phyloP scores from a whole-genome alignment of 2,113 vertebrate genomes.

The Amblyornis subalaris region DNA sequence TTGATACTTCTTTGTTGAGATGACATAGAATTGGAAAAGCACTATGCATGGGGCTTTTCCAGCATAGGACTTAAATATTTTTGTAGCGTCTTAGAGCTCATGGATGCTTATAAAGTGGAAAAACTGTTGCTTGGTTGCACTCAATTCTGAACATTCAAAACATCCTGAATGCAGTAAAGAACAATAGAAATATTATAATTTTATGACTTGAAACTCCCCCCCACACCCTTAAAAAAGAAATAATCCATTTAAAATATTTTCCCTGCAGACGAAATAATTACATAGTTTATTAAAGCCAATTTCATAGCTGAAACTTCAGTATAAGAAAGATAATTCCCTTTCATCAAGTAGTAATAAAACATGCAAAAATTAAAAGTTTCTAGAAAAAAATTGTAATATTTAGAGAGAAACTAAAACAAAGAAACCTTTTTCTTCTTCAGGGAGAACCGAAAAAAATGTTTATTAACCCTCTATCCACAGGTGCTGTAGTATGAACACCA shows the following conservation, averaged over 20 bases:
- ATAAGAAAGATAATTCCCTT: constrained; percentile 33
- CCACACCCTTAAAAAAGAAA: background rate
- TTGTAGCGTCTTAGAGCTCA: background rate
- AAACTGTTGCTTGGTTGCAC: constrained; percentile 11
- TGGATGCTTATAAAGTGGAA: background rate
- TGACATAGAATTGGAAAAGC: background rate
- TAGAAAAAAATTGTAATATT: background rate
- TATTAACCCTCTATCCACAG: background rate
- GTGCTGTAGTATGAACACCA: background rate
- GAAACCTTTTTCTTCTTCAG: background rate
- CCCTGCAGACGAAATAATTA: constrained; percentile 34
- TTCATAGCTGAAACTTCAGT: constrained; percentile 22
- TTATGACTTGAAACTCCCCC: background rate
- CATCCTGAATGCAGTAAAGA: constrained; percentile 5
- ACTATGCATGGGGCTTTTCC: background rate
- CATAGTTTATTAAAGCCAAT: constrained; percentile 25
- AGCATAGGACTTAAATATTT: background rate
- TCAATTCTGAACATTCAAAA: constrained; percentile 17
- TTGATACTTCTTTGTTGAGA: background rate
- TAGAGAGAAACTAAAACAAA: constrained; percentile 3
- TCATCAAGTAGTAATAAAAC: background rate
- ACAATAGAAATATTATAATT: constrained; percentile 4
- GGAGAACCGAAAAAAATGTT: background rate
- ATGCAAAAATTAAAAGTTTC: constrained; percentile 28
- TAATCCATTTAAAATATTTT: constrained; percentile 9